Conservation (phyloP, 1,140 invertebrate genomes). For the Drosophila nigromelanica region DNA sequence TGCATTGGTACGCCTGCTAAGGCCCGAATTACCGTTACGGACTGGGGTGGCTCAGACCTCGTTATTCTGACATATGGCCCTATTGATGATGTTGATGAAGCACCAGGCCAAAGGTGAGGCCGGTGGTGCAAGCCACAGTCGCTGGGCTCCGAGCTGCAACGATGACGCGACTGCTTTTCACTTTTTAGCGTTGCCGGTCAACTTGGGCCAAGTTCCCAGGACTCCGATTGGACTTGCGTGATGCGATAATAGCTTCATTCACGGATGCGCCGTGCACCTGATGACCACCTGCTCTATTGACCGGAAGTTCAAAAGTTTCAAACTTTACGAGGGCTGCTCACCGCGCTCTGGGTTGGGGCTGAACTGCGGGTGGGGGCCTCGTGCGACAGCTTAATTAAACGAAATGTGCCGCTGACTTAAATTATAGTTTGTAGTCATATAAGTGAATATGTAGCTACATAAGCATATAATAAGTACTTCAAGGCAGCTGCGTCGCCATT, state of each 20-base stretch:
- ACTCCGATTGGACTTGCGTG: slow-evolving; percentile 55
- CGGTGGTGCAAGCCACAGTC: not conserved
- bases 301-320: slow-evolving; percentile 82
- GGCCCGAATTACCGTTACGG: slow-evolving; percentile 35
- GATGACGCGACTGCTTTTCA: slow-evolving; percentile 76
- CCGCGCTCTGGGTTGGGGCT: slow-evolving; percentile 7
- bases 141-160: not conserved
- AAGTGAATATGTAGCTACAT: slow-evolving; percentile 4
- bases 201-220: slow-evolving; percentile 62
- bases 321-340: slow-evolving; percentile 59
- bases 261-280: slow-evolving; percentile 73
- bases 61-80: slow-evolving; percentile 82
- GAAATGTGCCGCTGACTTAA: slow-evolving; percentile 46
- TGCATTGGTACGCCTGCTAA: slow-evolving; percentile 22
- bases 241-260: slow-evolving; percentile 72
- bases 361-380: slow-evolving; percentile 32
- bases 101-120: slow-evolving; percentile 25
- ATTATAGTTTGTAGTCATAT: slow-evolving; percentile 38
- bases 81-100: slow-evolving; percentile 44
- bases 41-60: slow-evolving; percentile 33
- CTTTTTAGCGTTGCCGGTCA: slow-evolving; percentile 59
- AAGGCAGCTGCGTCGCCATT: slow-evolving; percentile 56
- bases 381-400: slow-evolving; percentile 76
- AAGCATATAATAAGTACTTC: slow-evolving; percentile 2
- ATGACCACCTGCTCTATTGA: slow-evolving; percentile 78